Percentiles rank a stretch among this genome's conserved stretches.
These are phyloP conservation scores for Coreius guichenoti DNA, from an alignment of 2,797 vertebrate species.

Conservation along the genomic window DNA sequence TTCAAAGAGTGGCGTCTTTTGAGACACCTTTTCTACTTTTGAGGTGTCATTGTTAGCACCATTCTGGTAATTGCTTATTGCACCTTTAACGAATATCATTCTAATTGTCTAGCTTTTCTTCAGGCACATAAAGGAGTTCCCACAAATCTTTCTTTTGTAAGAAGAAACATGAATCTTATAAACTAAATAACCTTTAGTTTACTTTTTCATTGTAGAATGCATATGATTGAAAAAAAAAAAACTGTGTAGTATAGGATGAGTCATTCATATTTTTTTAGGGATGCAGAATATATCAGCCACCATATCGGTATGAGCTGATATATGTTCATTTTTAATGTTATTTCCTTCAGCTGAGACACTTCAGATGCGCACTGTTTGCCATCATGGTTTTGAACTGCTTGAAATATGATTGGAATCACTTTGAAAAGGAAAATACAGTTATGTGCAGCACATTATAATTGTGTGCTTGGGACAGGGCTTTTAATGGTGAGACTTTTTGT, in stretches of 20 bases:
- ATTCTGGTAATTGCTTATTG: constrained; percentile 1
- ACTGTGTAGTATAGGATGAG: neutral
- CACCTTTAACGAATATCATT: neutral
- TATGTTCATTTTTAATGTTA: too few species aligned
- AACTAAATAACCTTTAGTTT: neutral
- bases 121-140: neutral
- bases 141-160: neutral
- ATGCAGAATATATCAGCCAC: too few species aligned
- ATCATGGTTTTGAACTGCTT: too few species aligned
- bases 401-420: too few species aligned
- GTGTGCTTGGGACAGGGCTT: too few species aligned
- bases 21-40: constrained; percentile 16
- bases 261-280: neutral
- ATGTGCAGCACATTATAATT: too few species aligned
- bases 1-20: constrained; percentile 6
- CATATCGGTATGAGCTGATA: too few species aligned
- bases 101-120: neutral
- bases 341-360: too few species aligned
- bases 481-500: too few species aligned
- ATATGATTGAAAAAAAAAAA: neutral
- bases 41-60: neutral
- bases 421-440: too few species aligned
- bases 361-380: too few species aligned
- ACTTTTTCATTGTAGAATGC: neutral
- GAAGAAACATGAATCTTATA: neutral